Evolutionary conservation across 1,140 invertebrate genomes (phyloP), one percentile per base, ranked within the genome.

Genomic region (Armadillidium nasatum): DNA sequence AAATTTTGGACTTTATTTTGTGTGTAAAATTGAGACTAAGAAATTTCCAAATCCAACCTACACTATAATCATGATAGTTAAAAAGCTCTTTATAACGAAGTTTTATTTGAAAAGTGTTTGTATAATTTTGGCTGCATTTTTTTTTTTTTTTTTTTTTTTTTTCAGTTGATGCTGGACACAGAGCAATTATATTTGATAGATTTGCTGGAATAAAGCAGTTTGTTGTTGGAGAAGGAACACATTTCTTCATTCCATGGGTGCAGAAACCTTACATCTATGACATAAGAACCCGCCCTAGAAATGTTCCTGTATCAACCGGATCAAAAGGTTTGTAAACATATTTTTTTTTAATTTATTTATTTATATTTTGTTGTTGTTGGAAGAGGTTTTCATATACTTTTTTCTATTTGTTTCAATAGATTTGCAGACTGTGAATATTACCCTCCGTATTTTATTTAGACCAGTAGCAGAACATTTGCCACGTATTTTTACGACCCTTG

Each of bases 381-480:
- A 10, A 67, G n/a, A 67, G n/a, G 22, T 19, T 19, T 21, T 19
- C 3, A 33, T 33, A 33, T 33, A 33, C 6, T 33, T 33, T 33
- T 3, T 33, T 73, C 70, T 76, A 23, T 82, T 89, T 81, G 84
- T 93, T 73, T n/a, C 66, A 66, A 44, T 76, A 80, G 98, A 99
- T 93, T 88, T 99, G 77, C 98, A 99, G 85, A 99, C 98, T 88
- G 97, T 99, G 0, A 98, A 97, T 86, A 99, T 99, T 82, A 99
- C 98, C 70, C 88, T 99, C 21, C 92, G 98, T 89, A 97, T 99
- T 84, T 86, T 99, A 76, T 99, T 98, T 87, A 87, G 97, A 85
- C 98, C 98, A 33, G 86, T 94, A 50, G 92, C 95, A 21, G 91
- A 94, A 75, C 88, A 93, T 79, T 86, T 99, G 67, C 89, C 89